Base-by-base conservation (phyloP, 2,888 invertebrate genomes). In the Athalia circularis region DNA sequence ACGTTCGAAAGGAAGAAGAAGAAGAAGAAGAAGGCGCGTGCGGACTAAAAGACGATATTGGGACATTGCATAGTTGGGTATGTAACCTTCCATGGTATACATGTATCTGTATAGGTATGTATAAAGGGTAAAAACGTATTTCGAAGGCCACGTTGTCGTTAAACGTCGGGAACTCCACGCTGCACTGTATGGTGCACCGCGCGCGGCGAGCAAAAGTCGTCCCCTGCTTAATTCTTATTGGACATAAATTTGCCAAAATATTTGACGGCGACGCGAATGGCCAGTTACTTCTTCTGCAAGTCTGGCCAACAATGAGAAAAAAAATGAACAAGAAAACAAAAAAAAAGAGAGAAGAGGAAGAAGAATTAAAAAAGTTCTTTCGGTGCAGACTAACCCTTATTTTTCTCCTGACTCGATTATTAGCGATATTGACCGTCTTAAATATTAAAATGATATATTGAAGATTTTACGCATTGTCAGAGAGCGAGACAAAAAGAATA, bases 241-340 rank as follows among this genome's bases (percentile, higher is more conserved):
- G 82, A 84, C 89, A 90, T 90, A 90, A 90, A 90, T 90, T 90
- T 88, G 89, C 88, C 88, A 89, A 90, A 90, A 90, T 90, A 90
- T 90, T 90, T 88, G 86, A 83, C 84, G 84, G 81, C 86, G 90
- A 90, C 90, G 85, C 88, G 87, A 87, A 90, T 89, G 89, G 90
- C 84, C 85, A 83, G 87, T 89, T 88, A 88, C 87, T 87, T 86
- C n/a, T 75, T 75, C 52, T 47, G 13, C 13, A 7, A 15, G 13
- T 13, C 13, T 7, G 61, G n/a, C 13, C 61, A 11, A 13, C 47
- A 47, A 74, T 13, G 29, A 15, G 50, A 62, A 48, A 50, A 62
- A n/a, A 5, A 8, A 43, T 43, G 43, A 64, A 29, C n/a, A 7
- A 47, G n/a, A 13, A 13, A 47, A n/a, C 6, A 0, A 62, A 43